Base-by-base conservation (phyloP, 2,888 invertebrate species). In the Lepetodrilus schrolli region DNA sequence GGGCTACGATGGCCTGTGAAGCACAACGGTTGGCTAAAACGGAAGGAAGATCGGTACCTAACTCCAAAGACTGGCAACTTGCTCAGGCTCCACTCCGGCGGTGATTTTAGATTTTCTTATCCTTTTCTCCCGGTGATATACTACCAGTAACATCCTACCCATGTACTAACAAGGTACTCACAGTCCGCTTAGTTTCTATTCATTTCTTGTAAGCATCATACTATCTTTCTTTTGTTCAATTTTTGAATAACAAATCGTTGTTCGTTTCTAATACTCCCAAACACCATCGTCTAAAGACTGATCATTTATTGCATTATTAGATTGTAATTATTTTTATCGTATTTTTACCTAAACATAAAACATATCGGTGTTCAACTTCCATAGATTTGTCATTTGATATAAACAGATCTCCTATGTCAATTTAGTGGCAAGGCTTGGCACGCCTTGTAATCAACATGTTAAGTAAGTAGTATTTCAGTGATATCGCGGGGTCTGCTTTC, bases 41-140 rank as follows among this genome's bases (percentile, higher is more conserved):
- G 37, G 76, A 70, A 34, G 85, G 83, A 1, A 48, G 78, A 48
- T 36, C 72, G 5, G 69, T 37, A 3, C 82, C 83, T 0, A 71
- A 72, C 7, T 51, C 65, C 3, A 68, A 72, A 8, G 81, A 83
- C 38, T 82, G 82, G 82, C 76, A 81, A 7, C 72, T 78, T 73
- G 83, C 85, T 7, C 82, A 82, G 68, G 80, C 83, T 2, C 83
- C 83, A 17, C 83, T 76, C 48, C 76, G 84, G 73, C 81, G 84
- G 85, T 84, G 79, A 76, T 73, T 70, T 7, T 26, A 58, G 30
- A 43, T 26, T 20, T 37, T 38, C n/a, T 4, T 37, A 26, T 26
- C 38, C 38, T 21, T 50, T 26, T 30, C 38, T 13, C 70, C 4
- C 26, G 8, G 21, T 38, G 4, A 34, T 47, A 8, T 38, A 20